Percentiles rank a stretch among this genome's conserved stretches.
Evolutionary conservation across 2,888 invertebrate genomes (phyloP).

Genomic region (Plagiodera versicolora): DNA sequence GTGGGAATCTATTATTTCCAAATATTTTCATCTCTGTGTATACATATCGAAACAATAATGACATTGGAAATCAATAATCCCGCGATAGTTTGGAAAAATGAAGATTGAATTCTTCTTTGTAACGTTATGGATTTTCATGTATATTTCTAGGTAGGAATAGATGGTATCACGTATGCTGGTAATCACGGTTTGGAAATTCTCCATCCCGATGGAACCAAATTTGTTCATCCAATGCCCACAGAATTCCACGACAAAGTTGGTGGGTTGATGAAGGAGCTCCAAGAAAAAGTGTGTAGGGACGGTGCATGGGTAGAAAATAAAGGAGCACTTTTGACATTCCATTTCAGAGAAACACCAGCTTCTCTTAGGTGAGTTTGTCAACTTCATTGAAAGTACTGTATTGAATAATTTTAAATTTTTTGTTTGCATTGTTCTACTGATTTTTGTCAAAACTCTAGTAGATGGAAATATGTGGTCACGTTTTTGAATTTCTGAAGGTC

Average conservation of each 20-base stretch:
- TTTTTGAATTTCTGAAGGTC: too few species aligned
- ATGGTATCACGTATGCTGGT: conserved; percentile 88
- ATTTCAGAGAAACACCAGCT: conserved; percentile 80
- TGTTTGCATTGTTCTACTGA: too few species aligned
- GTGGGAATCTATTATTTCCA: too few species aligned
- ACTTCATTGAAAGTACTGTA: too few species aligned
- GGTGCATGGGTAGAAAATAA: conserved; percentile 94
- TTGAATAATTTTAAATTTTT: too few species aligned
- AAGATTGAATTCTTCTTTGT: too few species aligned
- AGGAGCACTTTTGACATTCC: conserved; percentile 83
- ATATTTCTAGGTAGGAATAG: conserved; percentile 72
- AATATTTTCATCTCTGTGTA: too few species aligned
- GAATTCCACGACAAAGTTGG: conserved; percentile 81
- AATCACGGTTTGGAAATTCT: conserved; percentile 87
- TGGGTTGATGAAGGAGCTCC: conserved; percentile 73
- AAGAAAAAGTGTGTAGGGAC: conserved; percentile 82
- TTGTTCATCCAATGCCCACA: conserved; percentile 88
- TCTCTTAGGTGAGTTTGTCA: conserved; percentile 61
- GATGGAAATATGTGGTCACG: too few species aligned
- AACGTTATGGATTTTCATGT: neutral
- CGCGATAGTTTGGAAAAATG: too few species aligned
- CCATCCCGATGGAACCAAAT: conserved; percentile 88
- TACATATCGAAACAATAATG: too few species aligned
- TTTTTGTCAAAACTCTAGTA: too few species aligned
- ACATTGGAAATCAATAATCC: too few species aligned